Percentiles rank a stretch among this genome's conserved stretches.
Conservation (phyloP, 1,140 invertebrate species). For the Galendromus occidentalis region DNA sequence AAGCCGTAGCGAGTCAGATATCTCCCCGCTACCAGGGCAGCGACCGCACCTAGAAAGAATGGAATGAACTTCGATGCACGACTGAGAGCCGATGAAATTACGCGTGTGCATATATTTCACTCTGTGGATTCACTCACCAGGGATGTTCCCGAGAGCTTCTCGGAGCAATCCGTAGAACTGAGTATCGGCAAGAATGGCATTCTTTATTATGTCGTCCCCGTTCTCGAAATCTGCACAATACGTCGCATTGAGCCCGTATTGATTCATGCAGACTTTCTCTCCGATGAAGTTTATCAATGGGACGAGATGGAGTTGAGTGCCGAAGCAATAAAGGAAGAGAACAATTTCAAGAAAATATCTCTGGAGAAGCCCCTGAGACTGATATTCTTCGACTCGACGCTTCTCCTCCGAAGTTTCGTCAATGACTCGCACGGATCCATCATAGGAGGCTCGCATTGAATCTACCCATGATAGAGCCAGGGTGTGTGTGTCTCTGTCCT, state of each 20-base stretch:
- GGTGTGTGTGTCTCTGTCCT: no score
- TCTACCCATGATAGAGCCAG: no score
- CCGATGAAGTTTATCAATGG: not conserved
- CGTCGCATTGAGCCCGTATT: no score
- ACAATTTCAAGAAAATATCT: not conserved
- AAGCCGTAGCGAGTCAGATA: not conserved
- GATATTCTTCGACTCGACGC: no score
- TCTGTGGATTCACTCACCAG: not conserved
- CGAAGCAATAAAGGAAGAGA: not conserved
- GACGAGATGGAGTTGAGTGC: not conserved
- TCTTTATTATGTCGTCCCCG: not conserved
- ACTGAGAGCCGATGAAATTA: not conserved
- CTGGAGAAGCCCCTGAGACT: not conserved
- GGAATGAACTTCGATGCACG: not conserved
- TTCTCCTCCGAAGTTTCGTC: no score
- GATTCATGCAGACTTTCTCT: not conserved
- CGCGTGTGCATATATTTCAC: not conserved
- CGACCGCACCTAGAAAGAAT: not conserved
- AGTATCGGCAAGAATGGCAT: not conserved
- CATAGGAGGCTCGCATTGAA: no score
- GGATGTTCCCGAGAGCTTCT: not conserved
- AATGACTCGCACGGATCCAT: no score
- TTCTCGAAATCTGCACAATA: not conserved
- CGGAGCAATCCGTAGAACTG: not conserved
- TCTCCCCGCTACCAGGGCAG: not conserved